A percentile compares a stretch with the other conserved stretches of the same genome.
Conservation (phyloP, 1,140 invertebrate genomes). For the Lepidotrigona ventralis region DNA sequence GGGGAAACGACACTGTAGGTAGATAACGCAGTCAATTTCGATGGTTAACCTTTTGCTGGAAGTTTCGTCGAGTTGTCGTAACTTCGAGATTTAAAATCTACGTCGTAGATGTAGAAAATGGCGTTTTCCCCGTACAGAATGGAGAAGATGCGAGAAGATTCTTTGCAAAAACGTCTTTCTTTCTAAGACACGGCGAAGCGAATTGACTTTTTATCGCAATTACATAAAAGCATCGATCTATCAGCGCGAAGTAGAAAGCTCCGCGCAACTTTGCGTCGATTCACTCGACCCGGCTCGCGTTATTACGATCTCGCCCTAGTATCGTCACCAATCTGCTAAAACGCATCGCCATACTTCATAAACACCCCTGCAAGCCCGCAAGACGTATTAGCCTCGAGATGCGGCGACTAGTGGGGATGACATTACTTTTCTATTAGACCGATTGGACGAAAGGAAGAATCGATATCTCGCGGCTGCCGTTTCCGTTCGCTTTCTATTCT, state of each 20-base stretch:
- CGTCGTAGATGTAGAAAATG: background rate
- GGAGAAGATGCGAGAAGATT: background rate
- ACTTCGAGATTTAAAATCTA: background rate
- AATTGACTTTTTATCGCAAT: slow-evolving; percentile 22
- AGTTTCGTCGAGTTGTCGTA: background rate
- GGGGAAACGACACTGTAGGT: background rate
- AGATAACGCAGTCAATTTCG: background rate
- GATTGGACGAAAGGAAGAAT: slow-evolving; percentile 63
- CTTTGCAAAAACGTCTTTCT: background rate
- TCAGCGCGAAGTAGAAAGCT: background rate
- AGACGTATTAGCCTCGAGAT: slow-evolving; percentile 54
- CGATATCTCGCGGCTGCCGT: slow-evolving; percentile 23
- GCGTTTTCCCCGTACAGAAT: background rate
- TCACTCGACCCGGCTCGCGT: slow-evolving; percentile 37
- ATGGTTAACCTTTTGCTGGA: background rate
- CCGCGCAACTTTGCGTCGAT: slow-evolving; percentile 17
- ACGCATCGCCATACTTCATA: slow-evolving; percentile 72
- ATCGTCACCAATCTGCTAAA: slow-evolving; percentile 71
- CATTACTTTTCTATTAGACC: slow-evolving; percentile 72
- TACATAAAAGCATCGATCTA: slow-evolving; percentile 30
- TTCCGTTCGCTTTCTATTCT: background rate
- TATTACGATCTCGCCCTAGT: slow-evolving; percentile 58
- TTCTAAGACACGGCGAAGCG: background rate
- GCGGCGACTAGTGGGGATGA: slow-evolving; percentile 38
- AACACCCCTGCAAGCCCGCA: slow-evolving; percentile 57